These are phyloP conservation scores for Heliconius ethilla DNA, from an alignment of 2,888 invertebrate species.

Conservation along the genomic window DNA sequence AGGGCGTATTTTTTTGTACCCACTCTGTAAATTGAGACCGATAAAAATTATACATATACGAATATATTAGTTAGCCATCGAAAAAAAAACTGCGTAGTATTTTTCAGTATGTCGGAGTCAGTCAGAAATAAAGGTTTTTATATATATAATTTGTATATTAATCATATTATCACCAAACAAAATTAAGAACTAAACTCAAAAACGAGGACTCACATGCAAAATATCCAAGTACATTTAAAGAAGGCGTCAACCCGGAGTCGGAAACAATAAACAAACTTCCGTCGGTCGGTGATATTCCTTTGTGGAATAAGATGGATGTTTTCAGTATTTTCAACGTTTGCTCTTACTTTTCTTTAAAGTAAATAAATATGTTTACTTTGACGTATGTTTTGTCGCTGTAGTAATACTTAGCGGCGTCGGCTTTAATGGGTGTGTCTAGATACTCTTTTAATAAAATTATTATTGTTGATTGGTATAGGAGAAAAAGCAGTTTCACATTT, in stretches of 20 bases:
- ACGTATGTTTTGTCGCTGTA: neutral
- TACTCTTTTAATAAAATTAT: neutral
- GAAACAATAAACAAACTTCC: slow-evolving; percentile 44
- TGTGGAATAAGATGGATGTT: slow-evolving; percentile 37
- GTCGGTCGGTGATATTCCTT: slow-evolving; percentile 37
- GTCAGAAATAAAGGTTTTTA: no score
- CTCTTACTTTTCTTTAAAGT: slow-evolving; percentile 29
- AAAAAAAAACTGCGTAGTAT: no score
- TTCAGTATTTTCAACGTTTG: slow-evolving; percentile 34
- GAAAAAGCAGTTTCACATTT: neutral
- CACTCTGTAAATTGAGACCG: no score
- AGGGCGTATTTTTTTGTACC: no score
- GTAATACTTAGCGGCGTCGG: slow-evolving; percentile 11
- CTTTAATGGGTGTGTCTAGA: neutral
- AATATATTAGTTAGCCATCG: no score
- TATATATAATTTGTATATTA: no score
- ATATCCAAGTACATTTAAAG: slow-evolving; percentile 37
- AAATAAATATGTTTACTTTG: slow-evolving; percentile 30
- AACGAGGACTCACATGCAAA: slow-evolving; percentile 28
- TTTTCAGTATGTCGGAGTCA: no score
- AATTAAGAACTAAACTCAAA: slow-evolving; percentile 28
- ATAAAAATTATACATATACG: no score
- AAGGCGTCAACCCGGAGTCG: slow-evolving; percentile 39
- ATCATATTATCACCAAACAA: slow-evolving; percentile 17
- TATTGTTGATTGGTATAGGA: neutral